Conservation (phyloP, 2,797 vertebrate species). For the Anguilla obscura region DNA sequence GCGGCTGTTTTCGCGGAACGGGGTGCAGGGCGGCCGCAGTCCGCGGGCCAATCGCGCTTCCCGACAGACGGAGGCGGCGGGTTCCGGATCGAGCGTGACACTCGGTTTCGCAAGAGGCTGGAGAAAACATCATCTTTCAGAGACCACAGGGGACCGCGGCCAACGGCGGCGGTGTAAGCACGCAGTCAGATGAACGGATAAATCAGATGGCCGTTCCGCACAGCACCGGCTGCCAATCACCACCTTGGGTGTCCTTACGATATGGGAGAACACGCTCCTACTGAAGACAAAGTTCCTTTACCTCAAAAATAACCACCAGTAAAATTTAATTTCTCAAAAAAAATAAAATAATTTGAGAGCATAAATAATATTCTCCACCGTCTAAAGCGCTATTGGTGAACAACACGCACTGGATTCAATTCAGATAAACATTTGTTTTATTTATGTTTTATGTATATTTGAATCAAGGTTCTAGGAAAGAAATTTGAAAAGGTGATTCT, state of each 20-base stretch:
- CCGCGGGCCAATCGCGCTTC: background rate
- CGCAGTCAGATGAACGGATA: background rate
- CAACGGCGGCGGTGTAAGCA: background rate
- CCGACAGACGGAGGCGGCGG: background rate
- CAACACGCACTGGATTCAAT: background rate
- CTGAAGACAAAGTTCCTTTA: background rate
- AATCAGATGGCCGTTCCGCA: background rate
- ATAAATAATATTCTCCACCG: background rate
- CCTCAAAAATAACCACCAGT: background rate
- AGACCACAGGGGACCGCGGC: background rate
- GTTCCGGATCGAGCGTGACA: background rate
- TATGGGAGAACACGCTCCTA: background rate
- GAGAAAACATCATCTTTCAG: background rate
- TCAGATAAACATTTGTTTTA: no score
- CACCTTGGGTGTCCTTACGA: background rate
- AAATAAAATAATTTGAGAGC: background rate
- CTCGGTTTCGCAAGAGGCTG: background rate
- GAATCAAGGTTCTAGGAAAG: background rate
- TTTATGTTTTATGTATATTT: background rate
- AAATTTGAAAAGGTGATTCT: background rate
- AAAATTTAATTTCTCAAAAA: background rate
- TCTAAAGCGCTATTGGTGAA: background rate
- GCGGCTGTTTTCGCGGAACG: background rate
- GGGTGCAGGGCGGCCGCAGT: background rate
- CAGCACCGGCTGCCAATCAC: background rate